phyloP scores from a whole-genome alignment of 2,797 vertebrate species.

The Sebastes umbrosus region DNA sequence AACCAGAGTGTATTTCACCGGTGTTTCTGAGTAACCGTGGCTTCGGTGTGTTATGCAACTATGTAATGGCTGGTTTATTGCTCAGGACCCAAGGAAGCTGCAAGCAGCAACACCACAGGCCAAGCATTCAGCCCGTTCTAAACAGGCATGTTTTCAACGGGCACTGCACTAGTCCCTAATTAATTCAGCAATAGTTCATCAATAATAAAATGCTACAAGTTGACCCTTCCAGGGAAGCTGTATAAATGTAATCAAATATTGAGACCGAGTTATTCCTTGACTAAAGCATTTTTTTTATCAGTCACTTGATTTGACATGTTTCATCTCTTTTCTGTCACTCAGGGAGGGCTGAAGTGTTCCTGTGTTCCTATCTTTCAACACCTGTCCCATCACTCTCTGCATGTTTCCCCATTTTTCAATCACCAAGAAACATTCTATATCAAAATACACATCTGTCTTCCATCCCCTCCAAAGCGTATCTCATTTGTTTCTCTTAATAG shows the following conservation, averaged over 20 bases:
- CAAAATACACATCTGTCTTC: constrained; percentile 14
- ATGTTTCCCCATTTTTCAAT: background rate
- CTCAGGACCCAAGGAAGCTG: too few species aligned
- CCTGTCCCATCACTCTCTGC: background rate
- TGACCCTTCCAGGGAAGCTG: background rate
- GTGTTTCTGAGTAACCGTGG: too few species aligned
- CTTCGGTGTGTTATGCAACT: too few species aligned
- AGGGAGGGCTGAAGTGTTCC: background rate
- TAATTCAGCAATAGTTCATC: background rate
- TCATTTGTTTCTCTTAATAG: background rate
- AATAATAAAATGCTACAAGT: background rate
- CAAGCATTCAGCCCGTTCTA: too few species aligned
- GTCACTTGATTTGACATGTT: background rate
- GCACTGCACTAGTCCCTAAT: background rate
- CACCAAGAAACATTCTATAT: constrained; percentile 4
- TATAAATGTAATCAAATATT: background rate
- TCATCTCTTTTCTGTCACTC: constrained; percentile 15
- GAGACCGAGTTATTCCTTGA: background rate
- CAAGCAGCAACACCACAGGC: too few species aligned
- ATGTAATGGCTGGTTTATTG: too few species aligned
- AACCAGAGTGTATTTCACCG: too few species aligned
- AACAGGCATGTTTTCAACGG: too few species aligned
- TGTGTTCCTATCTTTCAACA: background rate
- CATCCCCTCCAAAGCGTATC: constrained; percentile 2
- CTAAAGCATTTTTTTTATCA: background rate